These are phyloP conservation scores for Channa striata DNA, from an alignment of 2,797 vertebrate genomes.

Conservation along the genomic window DNA sequence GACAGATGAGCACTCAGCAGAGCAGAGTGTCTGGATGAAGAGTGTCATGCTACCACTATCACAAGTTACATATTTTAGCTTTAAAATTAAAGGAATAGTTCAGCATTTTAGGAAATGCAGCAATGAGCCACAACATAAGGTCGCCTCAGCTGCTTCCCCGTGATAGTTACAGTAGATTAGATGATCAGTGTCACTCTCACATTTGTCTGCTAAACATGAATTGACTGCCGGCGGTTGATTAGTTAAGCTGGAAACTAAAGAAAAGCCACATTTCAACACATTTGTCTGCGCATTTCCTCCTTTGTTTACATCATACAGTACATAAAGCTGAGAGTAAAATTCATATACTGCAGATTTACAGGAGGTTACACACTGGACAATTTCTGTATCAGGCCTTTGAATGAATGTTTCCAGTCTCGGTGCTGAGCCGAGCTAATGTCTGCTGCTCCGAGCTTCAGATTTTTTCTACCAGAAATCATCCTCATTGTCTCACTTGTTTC, in stretches of 20 bases:
- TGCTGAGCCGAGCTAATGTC: background rate
- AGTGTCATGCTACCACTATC: no score
- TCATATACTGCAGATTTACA: background rate
- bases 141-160: no score
- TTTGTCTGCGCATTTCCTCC: background rate
- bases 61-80: no score
- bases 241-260: conserved; percentile 1
- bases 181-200: no score
- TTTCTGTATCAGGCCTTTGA: background rate
- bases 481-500: conserved; percentile 28
- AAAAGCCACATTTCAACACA: background rate
- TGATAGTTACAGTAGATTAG: no score
- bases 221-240: background rate
- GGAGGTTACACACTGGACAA: background rate
- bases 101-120: no score
- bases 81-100: no score
- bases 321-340: background rate
- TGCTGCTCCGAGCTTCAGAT: background rate
- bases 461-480: conserved; percentile 24
- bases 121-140: no score
- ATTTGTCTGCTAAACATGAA: background rate
- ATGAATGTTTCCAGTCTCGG: background rate
- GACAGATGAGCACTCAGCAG: no score
- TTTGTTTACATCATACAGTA: background rate
- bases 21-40: no score